phyloP scores from a whole-genome alignment of 2,113 vertebrate genomes.

The Oreamnos americanus region DNA sequence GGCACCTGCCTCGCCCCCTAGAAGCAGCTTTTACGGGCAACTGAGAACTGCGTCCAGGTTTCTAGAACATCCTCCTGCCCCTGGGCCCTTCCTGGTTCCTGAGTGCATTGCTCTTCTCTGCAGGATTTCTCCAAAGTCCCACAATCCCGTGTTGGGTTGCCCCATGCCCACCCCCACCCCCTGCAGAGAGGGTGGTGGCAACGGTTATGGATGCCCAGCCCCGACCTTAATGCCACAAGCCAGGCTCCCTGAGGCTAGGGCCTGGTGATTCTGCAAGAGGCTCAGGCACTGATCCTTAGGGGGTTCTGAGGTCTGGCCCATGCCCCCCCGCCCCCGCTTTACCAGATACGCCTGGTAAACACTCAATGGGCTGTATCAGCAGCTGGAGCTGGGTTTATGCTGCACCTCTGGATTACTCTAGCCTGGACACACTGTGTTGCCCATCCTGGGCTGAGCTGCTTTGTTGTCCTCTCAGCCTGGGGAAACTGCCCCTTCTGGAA shows the following conservation, averaged over 20 bases:
- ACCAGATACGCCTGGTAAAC: too few species aligned
- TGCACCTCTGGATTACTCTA: background rate
- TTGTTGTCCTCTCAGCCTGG: background rate
- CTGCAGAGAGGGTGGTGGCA: background rate
- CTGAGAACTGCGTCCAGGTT: background rate
- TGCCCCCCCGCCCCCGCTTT: rapidly evolving
- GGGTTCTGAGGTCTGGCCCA: background rate
- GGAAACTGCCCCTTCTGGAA: background rate
- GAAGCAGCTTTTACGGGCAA: background rate
- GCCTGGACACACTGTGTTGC: background rate
- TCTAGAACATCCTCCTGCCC: background rate
- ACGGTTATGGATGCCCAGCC: rapidly evolving
- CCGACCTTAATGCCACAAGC: too few species aligned
- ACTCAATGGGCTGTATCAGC: rapidly evolving
- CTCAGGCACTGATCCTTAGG: background rate
- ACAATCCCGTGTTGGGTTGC: background rate
- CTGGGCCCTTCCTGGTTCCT: background rate
- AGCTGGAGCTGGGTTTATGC: background rate
- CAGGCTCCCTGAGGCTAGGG: background rate
- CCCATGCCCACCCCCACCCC: background rate
- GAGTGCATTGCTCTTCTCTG: background rate
- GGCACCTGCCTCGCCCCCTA: background rate
- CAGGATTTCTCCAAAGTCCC: background rate
- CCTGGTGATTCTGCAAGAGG: too few species aligned
- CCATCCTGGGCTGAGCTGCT: background rate